Evolutionary conservation across 2,113 vertebrate genomes (phyloP).

Genomic region (Psilopsiagon aymara): DNA sequence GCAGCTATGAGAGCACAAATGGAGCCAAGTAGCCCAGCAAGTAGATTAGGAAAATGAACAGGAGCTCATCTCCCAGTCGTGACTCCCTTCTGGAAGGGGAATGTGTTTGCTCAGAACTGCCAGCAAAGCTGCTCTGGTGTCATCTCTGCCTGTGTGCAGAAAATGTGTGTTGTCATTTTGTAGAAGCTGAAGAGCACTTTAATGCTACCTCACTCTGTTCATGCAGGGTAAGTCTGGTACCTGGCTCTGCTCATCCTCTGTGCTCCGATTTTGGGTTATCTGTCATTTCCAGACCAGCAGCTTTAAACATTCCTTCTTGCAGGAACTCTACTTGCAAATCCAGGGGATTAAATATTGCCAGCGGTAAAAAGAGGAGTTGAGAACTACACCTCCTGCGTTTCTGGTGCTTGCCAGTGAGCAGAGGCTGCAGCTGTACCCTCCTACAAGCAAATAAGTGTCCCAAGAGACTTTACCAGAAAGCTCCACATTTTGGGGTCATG

Average conservation of each 20-base stretch:
- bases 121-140: not conserved
- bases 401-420: not conserved
- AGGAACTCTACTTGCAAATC: not conserved
- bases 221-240: not conserved
- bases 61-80: not conserved
- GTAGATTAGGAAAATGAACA: not conserved
- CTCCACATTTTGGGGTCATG: not conserved
- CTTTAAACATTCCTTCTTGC: not conserved
- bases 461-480: not conserved
- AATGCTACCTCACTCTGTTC: not conserved
- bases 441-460: not conserved
- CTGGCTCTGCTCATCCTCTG: not conserved
- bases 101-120: not conserved
- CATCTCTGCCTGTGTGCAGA: not conserved
- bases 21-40: not conserved
- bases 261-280: not conserved
- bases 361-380: not conserved
- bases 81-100: not conserved
- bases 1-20: rapidly evolving
- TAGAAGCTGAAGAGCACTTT: not conserved
- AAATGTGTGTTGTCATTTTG: not conserved
- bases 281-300: not conserved
- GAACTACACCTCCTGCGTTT: not conserved
- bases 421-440: not conserved
- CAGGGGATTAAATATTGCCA: not conserved